A percentile compares a stretch with the other conserved stretches of the same genome.
Conservation (phyloP, 2,888 invertebrate species). For the Drosophila putrida region DNA sequence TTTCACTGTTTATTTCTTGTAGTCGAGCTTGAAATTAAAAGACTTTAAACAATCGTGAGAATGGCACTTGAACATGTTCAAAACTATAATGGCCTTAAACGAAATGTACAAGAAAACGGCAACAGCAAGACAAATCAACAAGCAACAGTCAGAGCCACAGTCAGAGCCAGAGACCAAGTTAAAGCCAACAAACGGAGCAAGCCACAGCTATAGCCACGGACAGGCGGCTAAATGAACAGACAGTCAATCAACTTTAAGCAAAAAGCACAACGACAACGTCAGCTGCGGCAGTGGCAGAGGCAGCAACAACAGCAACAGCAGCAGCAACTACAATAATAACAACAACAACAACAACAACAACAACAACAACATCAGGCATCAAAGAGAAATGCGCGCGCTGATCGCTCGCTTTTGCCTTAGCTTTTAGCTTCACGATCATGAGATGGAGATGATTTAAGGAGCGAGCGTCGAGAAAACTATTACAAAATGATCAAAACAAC, state of each 20-base stretch:
- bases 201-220: slow-evolving; percentile 59
- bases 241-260: slow-evolving; percentile 81
- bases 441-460: slow-evolving; percentile 70
- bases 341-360: slow-evolving; percentile 17
- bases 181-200: slow-evolving; percentile 70
- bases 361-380: slow-evolving; percentile 55
- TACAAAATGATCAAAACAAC: slow-evolving; percentile 74
- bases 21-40: slow-evolving; percentile 77
- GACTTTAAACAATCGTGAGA: slow-evolving; percentile 82
- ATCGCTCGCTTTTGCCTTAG: slow-evolving; percentile 37
- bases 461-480: slow-evolving; percentile 73
- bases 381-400: slow-evolving; percentile 71
- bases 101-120: slow-evolving; percentile 66
- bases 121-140: slow-evolving; percentile 57
- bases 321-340: slow-evolving; percentile 18
- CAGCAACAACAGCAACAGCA: slow-evolving; percentile 35
- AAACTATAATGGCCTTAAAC: slow-evolving; percentile 78
- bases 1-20: slow-evolving; percentile 77
- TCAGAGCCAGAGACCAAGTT: slow-evolving; percentile 31
- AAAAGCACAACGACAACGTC: slow-evolving; percentile 67
- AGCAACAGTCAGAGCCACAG: slow-evolving; percentile 40
- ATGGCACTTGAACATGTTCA: slow-evolving; percentile 77
- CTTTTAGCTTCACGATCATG: slow-evolving; percentile 34
- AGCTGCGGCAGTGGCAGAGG: slow-evolving; percentile 28
- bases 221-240: slow-evolving; percentile 76